phyloP scores from a whole-genome alignment of 2,888 invertebrate genomes.

The Diadromus collaris region DNA sequence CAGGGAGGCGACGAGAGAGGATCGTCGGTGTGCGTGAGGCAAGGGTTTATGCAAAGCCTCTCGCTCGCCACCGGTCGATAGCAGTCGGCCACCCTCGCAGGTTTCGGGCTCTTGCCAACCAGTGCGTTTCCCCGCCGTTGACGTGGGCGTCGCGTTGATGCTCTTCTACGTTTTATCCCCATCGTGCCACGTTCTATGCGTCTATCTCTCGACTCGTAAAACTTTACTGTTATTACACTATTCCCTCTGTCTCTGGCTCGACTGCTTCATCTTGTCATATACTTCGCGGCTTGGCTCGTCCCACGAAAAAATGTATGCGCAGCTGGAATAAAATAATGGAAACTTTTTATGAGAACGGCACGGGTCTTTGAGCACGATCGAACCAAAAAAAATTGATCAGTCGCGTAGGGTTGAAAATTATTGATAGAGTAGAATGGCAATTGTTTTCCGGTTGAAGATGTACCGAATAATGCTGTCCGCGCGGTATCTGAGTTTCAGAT shows the following conservation, averaged over 20 bases:
- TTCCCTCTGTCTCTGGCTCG: constrained; percentile 33
- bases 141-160: constrained; percentile 55
- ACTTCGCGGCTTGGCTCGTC: no score
- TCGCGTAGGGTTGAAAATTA: background rate
- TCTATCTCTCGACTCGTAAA: constrained; percentile 36
- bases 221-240: constrained; percentile 23
- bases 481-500: background rate
- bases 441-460: background rate
- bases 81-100: constrained; percentile 70
- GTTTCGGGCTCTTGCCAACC: constrained; percentile 70
- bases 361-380: background rate
- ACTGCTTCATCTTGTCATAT: background rate
- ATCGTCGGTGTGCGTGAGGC: constrained; percentile 60
- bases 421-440: background rate
- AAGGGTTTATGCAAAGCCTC: constrained; percentile 72
- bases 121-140: constrained; percentile 64
- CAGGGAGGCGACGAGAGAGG: background rate
- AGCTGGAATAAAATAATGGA: constrained; percentile 46
- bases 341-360: constrained; percentile 17
- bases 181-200: constrained; percentile 42
- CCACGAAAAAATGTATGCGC: constrained; percentile 45
- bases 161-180: constrained; percentile 43
- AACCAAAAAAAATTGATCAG: background rate
- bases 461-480: background rate
- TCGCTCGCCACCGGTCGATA: constrained; percentile 68